phyloP scores from a whole-genome alignment of 1,140 invertebrate genomes.

The Physella acuta region DNA sequence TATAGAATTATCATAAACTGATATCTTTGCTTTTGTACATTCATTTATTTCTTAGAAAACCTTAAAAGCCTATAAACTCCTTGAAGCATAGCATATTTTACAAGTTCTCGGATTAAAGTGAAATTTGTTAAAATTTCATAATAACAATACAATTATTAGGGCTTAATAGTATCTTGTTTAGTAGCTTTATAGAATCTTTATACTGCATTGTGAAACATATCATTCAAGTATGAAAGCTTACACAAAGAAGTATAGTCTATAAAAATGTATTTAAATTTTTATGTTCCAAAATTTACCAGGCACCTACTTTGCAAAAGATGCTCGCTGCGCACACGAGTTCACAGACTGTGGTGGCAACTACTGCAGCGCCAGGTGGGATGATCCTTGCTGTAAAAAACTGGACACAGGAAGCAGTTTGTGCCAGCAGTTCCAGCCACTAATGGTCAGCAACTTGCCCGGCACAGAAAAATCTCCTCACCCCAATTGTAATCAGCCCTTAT shows the following conservation, averaged over 20 bases:
- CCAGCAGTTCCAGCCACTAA: too few species aligned
- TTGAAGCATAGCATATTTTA: too few species aligned
- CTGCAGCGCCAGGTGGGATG: not conserved
- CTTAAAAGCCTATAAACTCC: too few species aligned
- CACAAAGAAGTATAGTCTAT: not conserved
- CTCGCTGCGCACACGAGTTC: not conserved
- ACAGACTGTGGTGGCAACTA: not conserved
- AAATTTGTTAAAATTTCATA: not conserved
- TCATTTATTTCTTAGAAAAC: not conserved
- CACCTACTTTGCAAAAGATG: not conserved
- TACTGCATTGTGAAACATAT: not conserved
- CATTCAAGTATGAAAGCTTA: too few species aligned
- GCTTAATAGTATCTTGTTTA: not conserved
- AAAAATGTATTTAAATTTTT: not conserved
- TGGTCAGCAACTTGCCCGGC: too few species aligned
- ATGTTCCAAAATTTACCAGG: not conserved
- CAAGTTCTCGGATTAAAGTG: too few species aligned
- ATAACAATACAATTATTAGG: not conserved
- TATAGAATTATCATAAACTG: not conserved
- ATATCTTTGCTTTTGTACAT: not conserved
- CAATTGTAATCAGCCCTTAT: too few species aligned
- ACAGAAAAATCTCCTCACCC: too few species aligned
- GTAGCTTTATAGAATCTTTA: not conserved
- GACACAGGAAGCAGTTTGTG: too few species aligned
- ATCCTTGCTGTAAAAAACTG: too few species aligned